These are phyloP conservation scores for Acrossocheilus fasciatus DNA, from an alignment of 2,797 vertebrate species.

Conservation along the genomic window DNA sequence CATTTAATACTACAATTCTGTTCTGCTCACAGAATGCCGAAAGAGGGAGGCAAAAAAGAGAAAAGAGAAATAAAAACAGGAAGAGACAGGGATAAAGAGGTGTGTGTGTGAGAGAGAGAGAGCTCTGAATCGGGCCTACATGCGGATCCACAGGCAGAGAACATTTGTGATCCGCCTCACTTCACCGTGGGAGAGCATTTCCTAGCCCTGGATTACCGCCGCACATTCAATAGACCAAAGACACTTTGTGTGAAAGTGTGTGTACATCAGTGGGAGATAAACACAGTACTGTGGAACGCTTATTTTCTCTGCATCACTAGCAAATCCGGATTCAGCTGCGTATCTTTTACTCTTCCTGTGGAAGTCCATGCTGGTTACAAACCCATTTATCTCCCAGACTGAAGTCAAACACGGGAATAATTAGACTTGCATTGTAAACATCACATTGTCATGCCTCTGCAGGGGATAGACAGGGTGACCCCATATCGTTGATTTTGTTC, in stretches of 20 bases:
- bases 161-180: conserved; percentile 62
- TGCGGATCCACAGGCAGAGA: conserved; percentile 68
- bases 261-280: conserved; percentile 42
- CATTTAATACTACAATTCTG: conserved; percentile 12
- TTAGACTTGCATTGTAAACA: conserved; percentile 13
- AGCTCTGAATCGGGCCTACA: conserved; percentile 56
- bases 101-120: neutral
- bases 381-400: neutral
- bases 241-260: conserved; percentile 50
- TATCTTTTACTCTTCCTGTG: conserved; percentile 5
- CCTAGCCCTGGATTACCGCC: conserved; percentile 66
- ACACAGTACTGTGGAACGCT: conserved; percentile 11
- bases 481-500: neutral
- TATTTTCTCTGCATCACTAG: conserved; percentile 22
- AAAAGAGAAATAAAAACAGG: conserved; percentile 60
- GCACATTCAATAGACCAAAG: conserved; percentile 57
- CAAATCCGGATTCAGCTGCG: conserved; percentile 13
- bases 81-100: conserved; percentile 33
- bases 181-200: conserved; percentile 67
- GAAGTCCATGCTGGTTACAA: neutral
- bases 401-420: neutral
- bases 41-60: conserved; percentile 37
- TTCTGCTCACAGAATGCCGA: neutral
- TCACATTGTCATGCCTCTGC: neutral
- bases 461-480: neutral